phyloP scores from a whole-genome alignment of 2,113 vertebrate species.

The Etheostoma cragini region DNA sequence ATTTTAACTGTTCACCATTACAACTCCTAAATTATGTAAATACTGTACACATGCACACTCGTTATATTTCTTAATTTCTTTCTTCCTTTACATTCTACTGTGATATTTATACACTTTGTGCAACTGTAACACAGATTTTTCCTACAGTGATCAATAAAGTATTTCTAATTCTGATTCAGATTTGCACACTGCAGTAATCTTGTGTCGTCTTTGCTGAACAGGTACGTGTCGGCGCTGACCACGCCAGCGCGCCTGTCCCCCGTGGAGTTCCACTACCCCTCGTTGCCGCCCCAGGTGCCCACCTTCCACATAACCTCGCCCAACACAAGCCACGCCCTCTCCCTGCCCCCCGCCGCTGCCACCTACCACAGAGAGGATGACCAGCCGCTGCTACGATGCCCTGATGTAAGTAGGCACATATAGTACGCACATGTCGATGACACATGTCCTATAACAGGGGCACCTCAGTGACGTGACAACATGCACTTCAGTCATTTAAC shows the following conservation, averaged over 20 bases:
- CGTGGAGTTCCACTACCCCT: slow-evolving; percentile 96
- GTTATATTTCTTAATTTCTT: too few relatives aligned
- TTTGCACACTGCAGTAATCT: background rate
- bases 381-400: slow-evolving; percentile 91
- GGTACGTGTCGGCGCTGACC: slow-evolving; percentile 97
- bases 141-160: too few relatives aligned
- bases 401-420: slow-evolving; percentile 67
- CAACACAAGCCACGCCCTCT: slow-evolving; percentile 92
- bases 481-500: too few relatives aligned
- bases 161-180: background rate
- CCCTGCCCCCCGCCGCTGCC: slow-evolving; percentile 90
- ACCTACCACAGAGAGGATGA: slow-evolving; percentile 92
- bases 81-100: too few relatives aligned
- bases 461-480: background rate
- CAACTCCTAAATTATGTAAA: too few relatives aligned
- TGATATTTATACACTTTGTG: too few relatives aligned
- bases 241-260: slow-evolving; percentile 96
- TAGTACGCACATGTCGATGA: background rate
- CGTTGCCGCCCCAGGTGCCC: slow-evolving; percentile 92
- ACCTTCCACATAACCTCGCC: slow-evolving; percentile 98
- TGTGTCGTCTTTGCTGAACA: slow-evolving; percentile 50
- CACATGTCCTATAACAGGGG: background rate
- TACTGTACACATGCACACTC: too few relatives aligned
- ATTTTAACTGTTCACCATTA: too few relatives aligned
- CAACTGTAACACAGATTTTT: too few relatives aligned